These are phyloP conservation scores for Trachelus stipa DNA, from an alignment of 2,888 invertebrate species.

Conservation along the genomic window DNA sequence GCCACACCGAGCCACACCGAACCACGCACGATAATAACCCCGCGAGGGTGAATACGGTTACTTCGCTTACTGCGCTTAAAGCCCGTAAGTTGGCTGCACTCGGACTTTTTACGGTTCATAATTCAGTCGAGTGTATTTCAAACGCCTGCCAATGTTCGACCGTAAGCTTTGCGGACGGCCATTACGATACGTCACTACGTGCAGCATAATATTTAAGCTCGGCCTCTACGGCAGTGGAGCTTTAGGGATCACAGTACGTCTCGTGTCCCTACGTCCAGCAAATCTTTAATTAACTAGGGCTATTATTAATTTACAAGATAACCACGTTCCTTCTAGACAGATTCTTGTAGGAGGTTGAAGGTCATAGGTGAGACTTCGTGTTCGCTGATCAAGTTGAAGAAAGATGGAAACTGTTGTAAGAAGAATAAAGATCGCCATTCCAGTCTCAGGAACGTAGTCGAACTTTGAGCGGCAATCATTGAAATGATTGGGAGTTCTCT, in stretches of 20 bases:
- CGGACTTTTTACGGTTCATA: slow-evolving; percentile 65
- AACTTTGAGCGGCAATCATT: slow-evolving; percentile 44
- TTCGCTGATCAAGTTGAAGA: no score
- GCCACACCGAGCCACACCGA: no score
- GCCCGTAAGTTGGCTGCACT: slow-evolving; percentile 46
- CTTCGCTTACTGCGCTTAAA: slow-evolving; percentile 50
- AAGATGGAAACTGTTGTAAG: no score
- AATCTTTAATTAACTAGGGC: no score
- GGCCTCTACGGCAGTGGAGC: slow-evolving; percentile 5
- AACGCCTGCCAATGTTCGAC: slow-evolving; percentile 61
- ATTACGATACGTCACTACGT: slow-evolving; percentile 51
- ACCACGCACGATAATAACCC: slow-evolving; percentile 60
- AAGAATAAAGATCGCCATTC: no score
- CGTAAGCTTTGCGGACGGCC: slow-evolving; percentile 17
- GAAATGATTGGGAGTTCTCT: slow-evolving; percentile 42
- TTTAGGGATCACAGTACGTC: no score
- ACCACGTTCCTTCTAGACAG: no score
- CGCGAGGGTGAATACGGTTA: slow-evolving; percentile 62
- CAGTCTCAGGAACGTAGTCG: slow-evolving; percentile 22
- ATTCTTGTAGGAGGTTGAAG: no score
- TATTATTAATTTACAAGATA: no score
- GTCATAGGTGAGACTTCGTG: no score
- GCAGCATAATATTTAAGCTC: slow-evolving; percentile 51
- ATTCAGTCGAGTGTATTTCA: slow-evolving; percentile 65
- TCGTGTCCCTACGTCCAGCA: no score